These are phyloP conservation scores for Abscondita cerata DNA, from an alignment of 2,888 invertebrate genomes.

Conservation along the genomic window DNA sequence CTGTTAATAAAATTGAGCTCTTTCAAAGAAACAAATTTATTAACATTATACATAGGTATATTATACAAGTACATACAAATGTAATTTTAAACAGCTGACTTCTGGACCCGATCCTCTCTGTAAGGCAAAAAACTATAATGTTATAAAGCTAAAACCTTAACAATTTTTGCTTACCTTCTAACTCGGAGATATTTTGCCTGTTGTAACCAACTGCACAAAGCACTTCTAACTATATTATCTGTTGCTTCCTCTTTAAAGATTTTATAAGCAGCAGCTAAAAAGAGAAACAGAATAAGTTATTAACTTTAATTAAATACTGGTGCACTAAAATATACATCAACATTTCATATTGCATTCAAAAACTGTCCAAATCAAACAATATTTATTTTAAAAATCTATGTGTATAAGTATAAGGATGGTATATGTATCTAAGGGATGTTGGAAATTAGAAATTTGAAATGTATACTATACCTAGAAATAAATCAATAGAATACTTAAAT, in stretches of 20 bases:
- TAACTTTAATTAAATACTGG: background rate
- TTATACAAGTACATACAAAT: no score
- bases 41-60: no score
- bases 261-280: conserved; percentile 1
- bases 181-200: conserved; percentile 3
- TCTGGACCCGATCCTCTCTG: no score
- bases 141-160: no score
- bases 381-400: background rate
- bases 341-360: no score
- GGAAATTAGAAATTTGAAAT: background rate
- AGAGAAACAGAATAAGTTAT: no score
- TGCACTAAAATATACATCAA: no score
- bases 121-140: no score
- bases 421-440: background rate
- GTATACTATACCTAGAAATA: background rate
- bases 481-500: background rate
- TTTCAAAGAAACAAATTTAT: no score
- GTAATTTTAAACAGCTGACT: no score
- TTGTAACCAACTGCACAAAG: background rate
- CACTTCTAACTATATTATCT: background rate
- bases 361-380: no score
- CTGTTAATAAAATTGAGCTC: no score
- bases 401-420: background rate
- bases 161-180: conserved; percentile 7
- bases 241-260: conserved; percentile 1